phyloP scores from a whole-genome alignment of 2,113 vertebrate genomes.

The Bubalus kerabau region DNA sequence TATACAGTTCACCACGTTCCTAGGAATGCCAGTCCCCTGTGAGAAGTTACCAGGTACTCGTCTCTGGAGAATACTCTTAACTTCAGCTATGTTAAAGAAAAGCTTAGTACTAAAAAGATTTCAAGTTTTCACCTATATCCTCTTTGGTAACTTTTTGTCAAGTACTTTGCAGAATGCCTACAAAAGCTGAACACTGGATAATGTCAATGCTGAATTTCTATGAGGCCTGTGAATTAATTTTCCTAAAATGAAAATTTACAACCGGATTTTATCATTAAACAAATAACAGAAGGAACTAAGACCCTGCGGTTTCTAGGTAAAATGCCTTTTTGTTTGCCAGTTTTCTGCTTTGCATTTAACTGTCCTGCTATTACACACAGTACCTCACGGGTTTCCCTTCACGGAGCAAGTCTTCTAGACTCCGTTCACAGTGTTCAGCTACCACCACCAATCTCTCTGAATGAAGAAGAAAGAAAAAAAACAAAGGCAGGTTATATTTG shows the following conservation, averaged over 20 bases:
- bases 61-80: neutral
- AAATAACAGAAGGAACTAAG: neutral
- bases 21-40: neutral
- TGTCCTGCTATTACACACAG: neutral
- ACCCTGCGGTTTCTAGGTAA: neutral
- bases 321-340: neutral
- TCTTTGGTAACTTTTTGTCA: neutral
- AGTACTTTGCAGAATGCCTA: neutral
- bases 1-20: neutral
- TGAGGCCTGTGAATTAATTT: conserved; percentile 12
- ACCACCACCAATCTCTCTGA: conserved; percentile 96
- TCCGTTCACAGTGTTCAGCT: conserved; percentile 92
- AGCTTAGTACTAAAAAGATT: neutral
- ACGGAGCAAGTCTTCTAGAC: conserved; percentile 89
- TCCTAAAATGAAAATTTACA: conserved; percentile 32
- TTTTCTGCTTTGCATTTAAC: neutral
- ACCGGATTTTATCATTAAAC: conserved; percentile 19
- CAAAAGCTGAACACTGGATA: neutral
- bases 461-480: neutral
- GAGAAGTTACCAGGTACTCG: neutral
- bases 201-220: neutral
- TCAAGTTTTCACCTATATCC: neutral
- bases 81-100: neutral
- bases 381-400: conserved; percentile 89
- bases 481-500: conserved; percentile 12